Evolutionary conservation across 2,113 vertebrate genomes (phyloP).

Genomic region (Microtus oregoni): DNA sequence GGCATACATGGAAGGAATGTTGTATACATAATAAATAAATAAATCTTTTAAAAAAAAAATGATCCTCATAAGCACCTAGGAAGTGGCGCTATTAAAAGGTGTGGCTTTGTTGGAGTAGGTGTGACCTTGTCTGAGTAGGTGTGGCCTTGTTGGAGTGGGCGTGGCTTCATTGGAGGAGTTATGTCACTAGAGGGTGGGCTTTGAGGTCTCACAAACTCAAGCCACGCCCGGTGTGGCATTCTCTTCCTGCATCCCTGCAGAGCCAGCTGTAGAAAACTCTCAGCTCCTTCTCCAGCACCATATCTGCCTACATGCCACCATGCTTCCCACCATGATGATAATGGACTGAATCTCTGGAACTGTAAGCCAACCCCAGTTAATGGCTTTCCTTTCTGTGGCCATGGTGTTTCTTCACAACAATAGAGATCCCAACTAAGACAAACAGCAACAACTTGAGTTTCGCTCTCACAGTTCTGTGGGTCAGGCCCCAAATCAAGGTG

Average conservation of each 20-base stretch:
- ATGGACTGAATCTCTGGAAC: not conserved
- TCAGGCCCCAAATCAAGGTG: not conserved
- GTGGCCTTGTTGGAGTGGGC: not conserved
- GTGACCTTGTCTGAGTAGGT: not conserved
- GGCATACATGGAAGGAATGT: too few relatives aligned
- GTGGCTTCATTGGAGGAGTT: not conserved
- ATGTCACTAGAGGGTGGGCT: not conserved
- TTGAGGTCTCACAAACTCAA: not conserved
- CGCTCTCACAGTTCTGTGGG: not conserved
- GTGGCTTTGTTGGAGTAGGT: not conserved
- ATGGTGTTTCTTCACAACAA: not conserved
- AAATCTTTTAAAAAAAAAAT: too few relatives aligned
- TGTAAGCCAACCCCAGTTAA: not conserved
- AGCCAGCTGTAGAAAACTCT: not conserved
- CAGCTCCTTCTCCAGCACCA: not conserved
- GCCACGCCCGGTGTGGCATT: not conserved
- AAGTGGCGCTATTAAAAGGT: not conserved
- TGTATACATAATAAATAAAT: too few relatives aligned
- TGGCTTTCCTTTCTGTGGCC: not conserved
- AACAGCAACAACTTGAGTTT: not conserved
- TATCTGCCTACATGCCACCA: not conserved
- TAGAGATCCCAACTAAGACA: not conserved
- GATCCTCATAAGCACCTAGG: not conserved
- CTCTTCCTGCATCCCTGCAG: not conserved
- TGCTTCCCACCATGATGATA: not conserved